Base-by-base conservation (phyloP, 2,888 invertebrate species). In the Drosophila demipolita region DNA sequence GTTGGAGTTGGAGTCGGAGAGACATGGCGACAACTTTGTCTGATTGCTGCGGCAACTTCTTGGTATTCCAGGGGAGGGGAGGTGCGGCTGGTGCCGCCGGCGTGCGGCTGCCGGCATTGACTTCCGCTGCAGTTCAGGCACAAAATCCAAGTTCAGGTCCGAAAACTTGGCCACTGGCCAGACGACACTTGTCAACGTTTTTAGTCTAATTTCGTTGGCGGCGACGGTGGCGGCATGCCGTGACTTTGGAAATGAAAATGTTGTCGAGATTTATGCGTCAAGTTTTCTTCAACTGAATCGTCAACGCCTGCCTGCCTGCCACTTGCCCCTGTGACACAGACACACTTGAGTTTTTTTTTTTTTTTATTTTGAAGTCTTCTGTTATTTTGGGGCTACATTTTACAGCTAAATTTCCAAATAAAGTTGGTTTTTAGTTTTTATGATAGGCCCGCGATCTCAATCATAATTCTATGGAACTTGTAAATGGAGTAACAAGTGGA, bases 401-500 rank as follows among this genome's bases (percentile, higher is more conserved):
- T 82, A 81, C 87, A 87, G 78, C 82, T 80, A 83, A 79, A 88
- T 83, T 80, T 82, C 80, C 71, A 85, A 79, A 86, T 80, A 78
- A 78, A 87, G 75, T 75, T 74, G 81, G 71, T 66, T 67, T n/a
- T 35, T 45, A 29, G 58, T 77, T 83, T 85, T 89, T 87, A 87
- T 82, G 85, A 75, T 78, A 67, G 78, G 72, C 75, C 66, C 77
- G 69, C 78, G 91, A 90, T 90, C 87, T 91, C 91, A 90, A 90
- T 90, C 90, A 84, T 83, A 83, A 82, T 90, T 90, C 90, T 72
- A 12, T 70, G 75, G 88, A 91, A 83, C 82, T 90, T 87, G 87
- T 91, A 90, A 90, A 78, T 86, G 87, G 89, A 86, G 90, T 90
- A 90, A 90, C 90, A 90, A 90, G 90, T 90, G 90, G 80, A 90